A percentile compares a stretch with the other conserved stretches of the same genome.
Conservation (phyloP, 1,140 invertebrate species). For the Meloidogyne floridensis region DNA sequence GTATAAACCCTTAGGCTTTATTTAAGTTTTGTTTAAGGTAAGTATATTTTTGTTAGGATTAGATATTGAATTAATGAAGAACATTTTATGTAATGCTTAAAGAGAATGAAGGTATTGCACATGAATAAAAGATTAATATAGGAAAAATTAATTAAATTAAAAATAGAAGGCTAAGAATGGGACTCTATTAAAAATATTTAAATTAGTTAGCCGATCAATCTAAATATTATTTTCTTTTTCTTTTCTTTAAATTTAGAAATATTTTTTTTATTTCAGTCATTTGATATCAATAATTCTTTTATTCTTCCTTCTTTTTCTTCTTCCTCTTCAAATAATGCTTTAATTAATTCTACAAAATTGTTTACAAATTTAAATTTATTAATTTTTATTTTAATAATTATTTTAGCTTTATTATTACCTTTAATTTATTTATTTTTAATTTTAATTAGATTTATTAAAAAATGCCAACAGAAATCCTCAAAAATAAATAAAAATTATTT, state of each 20-base stretch:
- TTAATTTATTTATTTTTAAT: background rate
- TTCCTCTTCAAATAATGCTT: background rate
- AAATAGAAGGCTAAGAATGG: no score
- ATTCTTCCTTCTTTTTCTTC: background rate
- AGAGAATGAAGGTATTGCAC: no score
- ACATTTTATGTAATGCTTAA: no score
- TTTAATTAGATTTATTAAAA: conserved; percentile 1
- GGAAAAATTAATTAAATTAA: no score
- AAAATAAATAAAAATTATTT: background rate
- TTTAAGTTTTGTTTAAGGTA: no score
- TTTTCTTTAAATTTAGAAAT: background rate
- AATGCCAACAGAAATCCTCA: background rate
- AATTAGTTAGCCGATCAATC: no score
- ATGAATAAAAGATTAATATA: no score
- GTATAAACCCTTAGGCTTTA: no score
- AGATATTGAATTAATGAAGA: no score
- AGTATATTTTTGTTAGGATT: no score
- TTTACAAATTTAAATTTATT: background rate
- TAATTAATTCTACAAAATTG: background rate
- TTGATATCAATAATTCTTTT: no score
- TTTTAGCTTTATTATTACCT: conserved; percentile 4
- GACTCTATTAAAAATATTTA: no score
- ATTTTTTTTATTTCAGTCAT: background rate
- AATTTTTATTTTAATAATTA: conserved; percentile 1
- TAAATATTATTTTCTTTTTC: background rate